Percentiles rank a stretch among this genome's conserved stretches.
phyloP scores from a whole-genome alignment of 2,888 invertebrate genomes.

The Volucella inflata region DNA sequence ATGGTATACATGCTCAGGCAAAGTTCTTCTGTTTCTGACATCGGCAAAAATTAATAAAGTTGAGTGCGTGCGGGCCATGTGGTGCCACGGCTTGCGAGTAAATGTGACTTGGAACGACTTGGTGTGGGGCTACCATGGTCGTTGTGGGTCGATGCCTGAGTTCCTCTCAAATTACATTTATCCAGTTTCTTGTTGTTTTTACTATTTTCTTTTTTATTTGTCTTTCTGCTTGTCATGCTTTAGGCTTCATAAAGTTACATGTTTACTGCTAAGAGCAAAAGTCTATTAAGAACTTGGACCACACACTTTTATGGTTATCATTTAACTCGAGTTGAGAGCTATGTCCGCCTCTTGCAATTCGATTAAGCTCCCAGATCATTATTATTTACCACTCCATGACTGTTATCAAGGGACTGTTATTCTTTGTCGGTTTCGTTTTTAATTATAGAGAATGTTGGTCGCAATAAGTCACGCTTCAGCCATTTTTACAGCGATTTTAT shows the following conservation, averaged over 20 bases:
- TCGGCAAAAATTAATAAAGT: conserved; percentile 61
- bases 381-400: conserved; percentile 51
- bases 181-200: conserved; percentile 41
- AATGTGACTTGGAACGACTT: too few relatives aligned
- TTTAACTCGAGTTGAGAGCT: conserved; percentile 59
- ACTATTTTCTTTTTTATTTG: conserved; percentile 42
- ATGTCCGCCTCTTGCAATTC: conserved; percentile 48
- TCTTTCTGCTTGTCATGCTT: conserved; percentile 49
- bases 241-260: conserved; percentile 62
- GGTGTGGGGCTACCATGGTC: background rate
- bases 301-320: conserved; percentile 67
- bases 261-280: conserved; percentile 67
- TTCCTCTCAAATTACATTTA: conserved; percentile 48
- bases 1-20: background rate
- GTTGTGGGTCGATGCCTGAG: conserved; percentile 6
- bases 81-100: background rate
- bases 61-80: conserved; percentile 65
- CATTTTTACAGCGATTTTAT: conserved; percentile 61
- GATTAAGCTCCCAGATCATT: conserved; percentile 58
- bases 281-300: conserved; percentile 64
- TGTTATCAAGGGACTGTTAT: conserved; percentile 39
- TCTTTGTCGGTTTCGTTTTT: conserved; percentile 63
- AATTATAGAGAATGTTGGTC: conserved; percentile 57
- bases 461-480: conserved; percentile 55
- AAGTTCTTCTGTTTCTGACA: background rate